These are phyloP conservation scores for Oreochromis grahami DNA, from an alignment of 2,797 vertebrate species.

Conservation along the genomic window DNA sequence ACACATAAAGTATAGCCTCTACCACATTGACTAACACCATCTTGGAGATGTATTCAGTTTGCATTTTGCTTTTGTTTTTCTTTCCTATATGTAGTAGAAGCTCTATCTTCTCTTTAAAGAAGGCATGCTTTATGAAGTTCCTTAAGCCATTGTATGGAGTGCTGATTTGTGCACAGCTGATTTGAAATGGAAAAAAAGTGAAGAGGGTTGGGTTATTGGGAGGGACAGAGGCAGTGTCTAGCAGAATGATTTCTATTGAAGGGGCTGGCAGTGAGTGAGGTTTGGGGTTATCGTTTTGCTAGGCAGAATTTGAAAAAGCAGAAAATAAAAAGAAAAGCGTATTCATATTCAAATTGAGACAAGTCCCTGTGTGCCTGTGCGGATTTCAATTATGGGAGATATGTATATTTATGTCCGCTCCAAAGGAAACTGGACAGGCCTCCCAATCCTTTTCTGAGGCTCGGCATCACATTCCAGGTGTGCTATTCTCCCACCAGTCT, in stretches of 20 bases:
- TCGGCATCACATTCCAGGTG: background rate
- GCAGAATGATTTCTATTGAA: slow-evolving; percentile 36
- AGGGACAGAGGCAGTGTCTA: slow-evolving; percentile 7
- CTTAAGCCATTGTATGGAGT: background rate
- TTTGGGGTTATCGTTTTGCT: slow-evolving; percentile 42
- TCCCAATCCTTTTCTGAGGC: slow-evolving; percentile 2
- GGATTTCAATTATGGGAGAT: slow-evolving; percentile 55
- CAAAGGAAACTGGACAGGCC: slow-evolving; percentile 23
- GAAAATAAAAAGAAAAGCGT: slow-evolving; percentile 44
- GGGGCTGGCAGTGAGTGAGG: background rate
- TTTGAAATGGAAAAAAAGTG: background rate
- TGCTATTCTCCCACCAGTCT: slow-evolving; percentile 8
- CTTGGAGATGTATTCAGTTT: background rate
- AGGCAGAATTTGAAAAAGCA: slow-evolving; percentile 46
- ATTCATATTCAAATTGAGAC: slow-evolving; percentile 65
- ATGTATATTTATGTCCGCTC: slow-evolving; percentile 47
- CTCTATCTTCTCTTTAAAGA: background rate
- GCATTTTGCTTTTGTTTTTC: background rate
- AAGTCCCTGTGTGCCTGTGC: slow-evolving; percentile 9
- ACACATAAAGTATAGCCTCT: background rate
- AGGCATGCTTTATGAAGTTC: background rate
- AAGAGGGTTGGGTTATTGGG: background rate
- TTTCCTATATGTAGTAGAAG: background rate
- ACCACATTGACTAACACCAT: background rate
- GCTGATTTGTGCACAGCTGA: slow-evolving; percentile 12